phyloP scores from a whole-genome alignment of 2,797 vertebrate genomes.

The Scyliorhinus canicula region DNA sequence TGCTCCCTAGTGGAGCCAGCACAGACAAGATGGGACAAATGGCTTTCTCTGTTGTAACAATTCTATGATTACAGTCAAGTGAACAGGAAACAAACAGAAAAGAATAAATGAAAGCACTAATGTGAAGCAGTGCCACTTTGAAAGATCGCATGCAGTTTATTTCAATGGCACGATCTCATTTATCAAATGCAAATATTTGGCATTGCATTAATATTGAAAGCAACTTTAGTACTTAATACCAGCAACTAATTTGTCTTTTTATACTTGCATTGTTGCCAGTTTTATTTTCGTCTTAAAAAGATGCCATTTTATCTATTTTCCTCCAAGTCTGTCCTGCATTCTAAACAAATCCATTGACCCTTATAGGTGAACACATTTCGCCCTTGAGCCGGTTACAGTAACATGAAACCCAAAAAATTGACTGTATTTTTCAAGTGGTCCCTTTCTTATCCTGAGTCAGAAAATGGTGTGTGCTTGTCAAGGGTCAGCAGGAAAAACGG shows the following conservation, averaged over 20 bases:
- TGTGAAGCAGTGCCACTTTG: slow-evolving; percentile 2
- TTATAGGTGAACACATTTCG: neutral
- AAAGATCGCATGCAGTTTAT: slow-evolving; percentile 30
- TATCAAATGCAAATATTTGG: slow-evolving; percentile 24
- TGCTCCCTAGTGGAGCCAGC: no score
- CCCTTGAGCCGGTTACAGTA: neutral
- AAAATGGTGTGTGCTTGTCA: neutral
- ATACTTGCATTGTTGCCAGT: neutral
- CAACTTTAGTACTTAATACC: neutral
- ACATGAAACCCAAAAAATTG: neutral
- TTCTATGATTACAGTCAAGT: neutral
- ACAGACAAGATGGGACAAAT: no score
- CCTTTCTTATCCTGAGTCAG: neutral
- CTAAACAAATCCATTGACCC: slow-evolving; percentile 18
- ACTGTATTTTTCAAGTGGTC: neutral
- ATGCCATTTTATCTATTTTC: neutral
- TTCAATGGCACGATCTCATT: slow-evolving; percentile 2
- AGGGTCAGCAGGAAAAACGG: no score
- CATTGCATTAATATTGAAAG: slow-evolving; percentile 12
- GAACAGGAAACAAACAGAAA: neutral
- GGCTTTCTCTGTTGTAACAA: no score
- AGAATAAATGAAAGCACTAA: slow-evolving; percentile 9
- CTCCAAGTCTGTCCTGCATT: neutral
- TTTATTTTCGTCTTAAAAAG: neutral
- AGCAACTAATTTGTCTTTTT: slow-evolving; percentile 26